Base-by-base conservation (phyloP, 2,797 vertebrate species). In the Melanotaenia parkinsoni region DNA sequence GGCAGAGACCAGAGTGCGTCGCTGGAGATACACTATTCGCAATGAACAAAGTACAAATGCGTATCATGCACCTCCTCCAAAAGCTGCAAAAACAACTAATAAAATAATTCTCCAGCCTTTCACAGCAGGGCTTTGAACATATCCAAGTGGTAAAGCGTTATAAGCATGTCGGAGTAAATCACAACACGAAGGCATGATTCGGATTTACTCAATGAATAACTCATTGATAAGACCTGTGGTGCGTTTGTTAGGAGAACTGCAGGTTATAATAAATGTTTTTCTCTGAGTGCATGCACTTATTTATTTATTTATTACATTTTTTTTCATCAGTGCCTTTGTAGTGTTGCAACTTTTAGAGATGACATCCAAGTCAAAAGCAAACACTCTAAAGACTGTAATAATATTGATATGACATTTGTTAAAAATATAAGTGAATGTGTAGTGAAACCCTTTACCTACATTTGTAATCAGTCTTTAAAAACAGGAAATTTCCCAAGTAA, bases 51-150 rank as follows among this genome's bases (percentile, higher is more conserved):
- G 37, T 0, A 28, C 32, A 1, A 30, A 20, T 62, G 58, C 79
- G 70, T 74, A 75, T 83, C 8, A 37, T n/a, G n/a, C 47, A 50
- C 28, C 26, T 16, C 54, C 14, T 40, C 16, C 33, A 22, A 65
- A 57, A 43, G 35, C 24, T n/a, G 38, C 10, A 22, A 24, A 22
- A 12, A 50, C 47, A 68, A 50, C 8, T 26, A 20, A 35, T 33
- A 14, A 53, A 26, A 35, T 28, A 12, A 26, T 11, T 51, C 50
- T 30, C 47, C 63, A 45, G n/a, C 35, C n/a, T 24, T 37, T 43
- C 47, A 22, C 20, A 22, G 47, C 20, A 50, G 26, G 37, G 57
- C 33, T 58, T 24, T 43, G 10, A 5, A 40, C 16, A 56, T 65
- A 57, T 56, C 57, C 22, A 2, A 66, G 45, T 7, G 63, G 47